A percentile compares a stretch with the other conserved stretches of the same genome.
These are phyloP conservation scores for Ctenicera cuprea DNA, from an alignment of 2,888 invertebrate genomes.

Conservation along the genomic window DNA sequence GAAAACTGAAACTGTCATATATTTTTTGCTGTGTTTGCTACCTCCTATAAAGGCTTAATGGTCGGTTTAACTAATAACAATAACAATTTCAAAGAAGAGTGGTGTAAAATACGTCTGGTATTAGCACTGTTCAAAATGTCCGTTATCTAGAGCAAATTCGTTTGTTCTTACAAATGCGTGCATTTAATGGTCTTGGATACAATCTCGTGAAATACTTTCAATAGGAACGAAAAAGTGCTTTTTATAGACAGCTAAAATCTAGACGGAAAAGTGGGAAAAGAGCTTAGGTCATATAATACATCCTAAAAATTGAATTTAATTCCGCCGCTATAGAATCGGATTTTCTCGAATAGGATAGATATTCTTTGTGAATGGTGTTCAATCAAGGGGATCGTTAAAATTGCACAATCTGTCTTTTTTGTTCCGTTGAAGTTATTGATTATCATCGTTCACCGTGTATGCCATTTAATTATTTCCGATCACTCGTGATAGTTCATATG, in stretches of 20 bases:
- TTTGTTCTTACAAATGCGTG: too few relatives aligned
- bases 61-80: too few relatives aligned
- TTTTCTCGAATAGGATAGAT: constrained; percentile 35
- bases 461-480: constrained; percentile 44
- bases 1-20: too few relatives aligned
- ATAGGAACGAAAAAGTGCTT: constrained; percentile 6
- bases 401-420: constrained; percentile 41
- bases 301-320: constrained; percentile 34
- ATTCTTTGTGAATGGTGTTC: constrained; percentile 42
- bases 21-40: too few relatives aligned
- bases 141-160: too few relatives aligned
- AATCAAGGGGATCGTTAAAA: constrained; percentile 41
- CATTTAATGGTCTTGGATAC: background rate
- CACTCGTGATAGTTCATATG: constrained; percentile 44
- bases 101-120: too few relatives aligned
- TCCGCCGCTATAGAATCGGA: constrained; percentile 32
- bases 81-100: too few relatives aligned
- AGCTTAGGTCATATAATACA: constrained; percentile 26
- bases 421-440: constrained; percentile 39
- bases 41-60: too few relatives aligned
- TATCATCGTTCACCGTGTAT: constrained; percentile 35
- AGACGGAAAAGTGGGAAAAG: constrained; percentile 8
- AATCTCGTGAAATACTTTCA: background rate
- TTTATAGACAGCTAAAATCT: constrained; percentile 4
- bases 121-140: too few relatives aligned